Conservation (phyloP, 2,888 invertebrate species). For the Monochamus alternatus region DNA sequence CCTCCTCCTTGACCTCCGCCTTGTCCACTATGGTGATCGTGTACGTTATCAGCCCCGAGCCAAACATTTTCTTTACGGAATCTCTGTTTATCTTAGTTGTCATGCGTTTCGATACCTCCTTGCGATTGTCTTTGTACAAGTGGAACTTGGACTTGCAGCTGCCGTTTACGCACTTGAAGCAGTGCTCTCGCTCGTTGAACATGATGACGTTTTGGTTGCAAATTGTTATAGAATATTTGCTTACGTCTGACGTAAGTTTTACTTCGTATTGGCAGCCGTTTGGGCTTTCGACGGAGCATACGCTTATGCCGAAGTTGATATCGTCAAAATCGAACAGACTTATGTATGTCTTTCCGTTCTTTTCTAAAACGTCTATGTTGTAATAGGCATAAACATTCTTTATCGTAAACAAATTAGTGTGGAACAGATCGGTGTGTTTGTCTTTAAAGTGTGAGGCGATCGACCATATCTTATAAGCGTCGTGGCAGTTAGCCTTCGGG, state of each 20-base stretch:
- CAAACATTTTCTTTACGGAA: constrained; percentile 49
- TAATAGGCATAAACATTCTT: constrained; percentile 48
- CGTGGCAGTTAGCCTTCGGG: constrained; percentile 48
- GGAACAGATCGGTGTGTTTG: constrained; percentile 46
- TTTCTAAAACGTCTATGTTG: constrained; percentile 50
- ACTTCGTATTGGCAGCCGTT: constrained; percentile 47
- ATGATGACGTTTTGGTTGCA: constrained; percentile 43
- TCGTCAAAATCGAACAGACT: constrained; percentile 52
- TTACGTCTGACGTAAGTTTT: constrained; percentile 46
- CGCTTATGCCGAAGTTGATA: constrained; percentile 49
- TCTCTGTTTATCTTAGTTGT: constrained; percentile 52
- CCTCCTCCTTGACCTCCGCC: constrained; percentile 40
- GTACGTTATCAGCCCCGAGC: constrained; percentile 47
- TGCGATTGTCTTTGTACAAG: constrained; percentile 48
- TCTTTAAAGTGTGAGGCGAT: constrained; percentile 49
- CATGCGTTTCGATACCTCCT: constrained; percentile 49
- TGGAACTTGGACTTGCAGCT: constrained; percentile 49
- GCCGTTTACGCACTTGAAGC: constrained; percentile 49
- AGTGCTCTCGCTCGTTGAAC: constrained; percentile 51
- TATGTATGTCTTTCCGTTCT: constrained; percentile 48
- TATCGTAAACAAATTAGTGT: constrained; percentile 42
- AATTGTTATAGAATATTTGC: constrained; percentile 46
- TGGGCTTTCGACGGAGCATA: constrained; percentile 43
- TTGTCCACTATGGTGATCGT: constrained; percentile 46
- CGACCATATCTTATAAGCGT: constrained; percentile 41